A percentile compares a stretch with the other conserved stretches of the same genome.
phyloP scores from a whole-genome alignment of 1,140 invertebrate genomes.

The Euglossa dilemma region DNA sequence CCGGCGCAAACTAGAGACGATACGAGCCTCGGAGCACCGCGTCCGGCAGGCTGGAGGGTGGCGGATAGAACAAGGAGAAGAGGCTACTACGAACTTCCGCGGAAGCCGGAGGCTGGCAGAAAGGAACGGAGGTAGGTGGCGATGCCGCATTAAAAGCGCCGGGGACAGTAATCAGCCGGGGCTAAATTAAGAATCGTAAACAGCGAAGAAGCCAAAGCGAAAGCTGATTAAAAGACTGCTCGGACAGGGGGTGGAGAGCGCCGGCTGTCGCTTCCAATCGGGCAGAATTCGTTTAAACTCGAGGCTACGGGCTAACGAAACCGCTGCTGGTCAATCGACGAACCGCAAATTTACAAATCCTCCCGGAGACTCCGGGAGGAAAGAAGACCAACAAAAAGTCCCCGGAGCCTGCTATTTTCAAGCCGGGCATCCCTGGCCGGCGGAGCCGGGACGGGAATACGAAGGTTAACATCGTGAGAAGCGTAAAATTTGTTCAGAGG shows the following conservation, averaged over 20 bases:
- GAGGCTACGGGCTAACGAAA: conserved; percentile 29
- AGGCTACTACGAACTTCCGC: not conserved
- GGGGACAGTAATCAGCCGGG: conserved; percentile 30
- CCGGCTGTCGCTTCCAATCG: conserved; percentile 20
- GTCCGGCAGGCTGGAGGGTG: not conserved
- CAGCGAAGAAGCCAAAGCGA: conserved; percentile 34
- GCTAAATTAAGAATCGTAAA: conserved; percentile 51
- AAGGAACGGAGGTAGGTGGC: not conserved
- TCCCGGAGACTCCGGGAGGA: not conserved
- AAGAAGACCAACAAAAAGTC: conserved; percentile 21
- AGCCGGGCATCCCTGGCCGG: not conserved
- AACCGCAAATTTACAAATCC: conserved; percentile 49
- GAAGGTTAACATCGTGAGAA: conserved; percentile 17
- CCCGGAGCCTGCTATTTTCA: conserved; percentile 27
- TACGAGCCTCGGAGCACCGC: not conserved
- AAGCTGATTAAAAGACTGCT: conserved; percentile 46
- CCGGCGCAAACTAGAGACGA: not conserved
- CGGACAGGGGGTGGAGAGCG: no score
- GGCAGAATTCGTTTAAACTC: conserved; percentile 31
- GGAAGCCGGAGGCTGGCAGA: not conserved
- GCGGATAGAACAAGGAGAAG: not conserved
- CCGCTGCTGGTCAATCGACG: conserved; percentile 38
- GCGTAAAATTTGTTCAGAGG: conserved; percentile 28
- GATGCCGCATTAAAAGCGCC: conserved; percentile 32
- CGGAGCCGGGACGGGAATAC: not conserved